Base-by-base conservation (phyloP, 2,113 vertebrate species). In the Chloroceryle aenea region DNA sequence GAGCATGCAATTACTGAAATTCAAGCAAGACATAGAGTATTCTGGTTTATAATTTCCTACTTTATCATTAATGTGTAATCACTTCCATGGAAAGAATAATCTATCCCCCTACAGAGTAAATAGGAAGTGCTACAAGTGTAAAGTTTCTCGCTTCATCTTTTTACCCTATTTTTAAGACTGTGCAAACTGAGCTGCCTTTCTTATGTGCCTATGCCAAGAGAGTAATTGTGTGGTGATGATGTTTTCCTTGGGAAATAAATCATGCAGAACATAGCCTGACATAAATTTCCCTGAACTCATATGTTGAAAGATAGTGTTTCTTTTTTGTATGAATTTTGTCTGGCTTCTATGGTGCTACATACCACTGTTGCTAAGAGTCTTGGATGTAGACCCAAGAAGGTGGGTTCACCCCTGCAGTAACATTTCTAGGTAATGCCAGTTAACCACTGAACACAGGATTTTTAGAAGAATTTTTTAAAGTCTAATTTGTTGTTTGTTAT, bases 1-100 rank as follows among this genome's bases (percentile, higher is more conserved):
- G 29, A 89, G n/a, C 26, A 50, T 38, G 32, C 72, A 84, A 18
- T 94, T 91, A 86, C 32, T 85, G 47, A 95, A 93, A 77, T 90
- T 34, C 50, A 91, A 63, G 26, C 30, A 90, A 91, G 72, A 82
- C 11, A 16, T 32, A 69, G 25, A 47, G 12, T 83, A 86, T 90
- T 88, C 47, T 79, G 30, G 0, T 59, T 91, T 92, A 87, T 83
- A 84, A 74, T 88, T 85, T 80, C 55, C 21, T 88, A 25, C 26
- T 83, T 87, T 62, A 80, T 47, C 45, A 23, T 76, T 48, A 61
- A 45, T 1, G 7, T 66, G 47, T 85, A 90, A 74, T 91, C 67
- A 52, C 42, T 88, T 91, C 59, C 12, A 42, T 34, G 56, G 68
- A 83, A 93, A 64, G 76, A 76, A 84, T 62, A 88, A 75, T 86